Evolutionary conservation across 2,888 invertebrate genomes (phyloP).

Genomic region (Polietes domitor): DNA sequence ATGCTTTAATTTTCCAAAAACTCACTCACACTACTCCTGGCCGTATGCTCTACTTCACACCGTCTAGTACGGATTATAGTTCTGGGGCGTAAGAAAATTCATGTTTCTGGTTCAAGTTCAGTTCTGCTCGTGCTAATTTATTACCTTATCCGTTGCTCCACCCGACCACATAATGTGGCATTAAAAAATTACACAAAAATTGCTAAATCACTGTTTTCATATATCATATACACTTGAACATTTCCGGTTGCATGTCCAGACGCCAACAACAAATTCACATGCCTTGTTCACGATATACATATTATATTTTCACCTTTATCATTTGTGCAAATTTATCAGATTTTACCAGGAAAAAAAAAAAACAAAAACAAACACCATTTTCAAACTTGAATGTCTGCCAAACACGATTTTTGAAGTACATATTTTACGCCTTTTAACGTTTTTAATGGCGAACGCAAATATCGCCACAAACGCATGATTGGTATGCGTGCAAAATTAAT

Average conservation of each 20-base stretch:
- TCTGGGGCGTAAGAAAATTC: neutral
- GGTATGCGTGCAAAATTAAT: constrained; percentile 12
- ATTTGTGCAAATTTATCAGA: constrained; percentile 17
- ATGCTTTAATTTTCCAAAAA: neutral
- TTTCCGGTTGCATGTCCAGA: constrained; percentile 1
- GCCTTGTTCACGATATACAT: neutral
- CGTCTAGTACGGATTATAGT: no score
- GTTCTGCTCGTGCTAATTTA: neutral
- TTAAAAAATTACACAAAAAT: neutral
- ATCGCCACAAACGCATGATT: constrained; percentile 10
- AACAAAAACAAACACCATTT: neutral
- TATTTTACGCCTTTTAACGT: constrained; percentile 29
- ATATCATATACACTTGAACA: neutral
- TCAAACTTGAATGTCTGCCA: neutral
- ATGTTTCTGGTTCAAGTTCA: neutral
- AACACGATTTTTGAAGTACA: neutral
- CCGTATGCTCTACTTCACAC: neutral
- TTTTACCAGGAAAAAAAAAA: neutral
- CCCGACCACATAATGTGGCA: neutral
- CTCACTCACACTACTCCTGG: neutral
- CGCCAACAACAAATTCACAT: neutral
- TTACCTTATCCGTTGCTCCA: neutral
- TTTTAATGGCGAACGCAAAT: neutral
- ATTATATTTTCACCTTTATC: neutral
- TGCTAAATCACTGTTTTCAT: neutral